Conservation (phyloP, 1,140 invertebrate genomes). For the Leptestheria dahalacensis region DNA sequence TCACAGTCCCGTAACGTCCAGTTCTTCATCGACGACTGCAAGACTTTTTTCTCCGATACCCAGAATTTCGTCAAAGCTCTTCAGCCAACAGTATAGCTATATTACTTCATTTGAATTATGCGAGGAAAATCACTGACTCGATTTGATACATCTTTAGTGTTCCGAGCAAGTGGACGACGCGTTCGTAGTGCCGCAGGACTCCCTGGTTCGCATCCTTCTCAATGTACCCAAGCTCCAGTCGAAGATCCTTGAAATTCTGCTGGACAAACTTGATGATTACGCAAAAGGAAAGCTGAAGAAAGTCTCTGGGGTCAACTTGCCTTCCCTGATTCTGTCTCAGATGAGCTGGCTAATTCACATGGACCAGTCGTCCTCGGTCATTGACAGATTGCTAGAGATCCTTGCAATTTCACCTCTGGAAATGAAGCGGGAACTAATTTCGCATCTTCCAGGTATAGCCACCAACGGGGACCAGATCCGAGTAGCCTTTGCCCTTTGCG, state of each 20-base stretch:
- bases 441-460: background rate
- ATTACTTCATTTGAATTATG: too few species aligned
- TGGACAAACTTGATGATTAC: constrained; percentile 3
- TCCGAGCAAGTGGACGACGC: background rate
- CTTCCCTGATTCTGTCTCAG: constrained; percentile 10
- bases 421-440: background rate
- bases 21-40: constrained; percentile 1
- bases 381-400: constrained; percentile 2
- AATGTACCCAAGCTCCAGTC: constrained; percentile 6
- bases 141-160: background rate
- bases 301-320: constrained; percentile 9
- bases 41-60: constrained; percentile 1
- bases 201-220: constrained; percentile 13
- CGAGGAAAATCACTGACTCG: too few species aligned
- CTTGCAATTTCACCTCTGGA: constrained; percentile 2
- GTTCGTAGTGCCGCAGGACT: constrained; percentile 11
- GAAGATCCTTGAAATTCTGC: background rate
- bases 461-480: background rate
- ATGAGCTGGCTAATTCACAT: constrained; percentile 1
- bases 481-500: constrained; percentile 5
- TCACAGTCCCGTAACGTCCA: background rate
- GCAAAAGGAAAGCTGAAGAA: background rate
- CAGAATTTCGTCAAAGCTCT: constrained; percentile 3
- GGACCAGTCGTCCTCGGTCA: background rate
- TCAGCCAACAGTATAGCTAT: background rate